Percentiles rank a stretch among this genome's conserved stretches.
Conservation (phyloP, 2,888 invertebrate species). For the Epinotia brunnichana region DNA sequence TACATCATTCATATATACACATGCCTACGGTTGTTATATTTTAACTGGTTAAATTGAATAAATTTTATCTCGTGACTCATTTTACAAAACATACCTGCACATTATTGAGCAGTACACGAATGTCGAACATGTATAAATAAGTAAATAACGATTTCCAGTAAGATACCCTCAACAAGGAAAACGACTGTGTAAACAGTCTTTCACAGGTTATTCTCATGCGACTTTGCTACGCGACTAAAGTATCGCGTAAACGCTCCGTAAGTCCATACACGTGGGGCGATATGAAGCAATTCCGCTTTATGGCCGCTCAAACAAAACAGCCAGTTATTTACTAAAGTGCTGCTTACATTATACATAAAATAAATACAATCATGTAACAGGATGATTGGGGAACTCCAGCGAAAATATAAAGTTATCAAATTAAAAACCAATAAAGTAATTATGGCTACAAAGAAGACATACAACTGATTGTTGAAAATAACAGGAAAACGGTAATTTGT, state of each 20-base stretch:
- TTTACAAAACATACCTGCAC: background rate
- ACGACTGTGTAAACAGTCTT: background rate
- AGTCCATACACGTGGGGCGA: slow-evolving; percentile 5
- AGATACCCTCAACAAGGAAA: background rate
- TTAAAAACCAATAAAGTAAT: slow-evolving; percentile 3
- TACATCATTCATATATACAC: slow-evolving; percentile 33
- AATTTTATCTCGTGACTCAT: slow-evolving; percentile 16
- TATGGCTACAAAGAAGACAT: background rate
- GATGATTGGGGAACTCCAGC: background rate
- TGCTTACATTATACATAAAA: background rate
- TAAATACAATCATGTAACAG: background rate
- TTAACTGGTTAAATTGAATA: slow-evolving; percentile 12
- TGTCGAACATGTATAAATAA: background rate
- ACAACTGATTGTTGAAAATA: background rate
- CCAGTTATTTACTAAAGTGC: slow-evolving; percentile 1
- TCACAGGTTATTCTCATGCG: background rate
- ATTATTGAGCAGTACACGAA: background rate
- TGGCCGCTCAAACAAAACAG: slow-evolving; percentile 1
- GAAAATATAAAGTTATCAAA: background rate
- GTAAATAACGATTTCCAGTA: background rate
- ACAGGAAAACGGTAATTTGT: slow-evolving; percentile 19
- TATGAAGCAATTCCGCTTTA: slow-evolving; percentile 17
- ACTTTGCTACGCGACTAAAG: background rate
- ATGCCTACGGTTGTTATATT: slow-evolving; percentile 25
- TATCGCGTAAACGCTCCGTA: background rate